A percentile compares a stretch with the other conserved stretches of the same genome.
phyloP scores from a whole-genome alignment of 2,113 vertebrate genomes.

The Lepus timidus region DNA sequence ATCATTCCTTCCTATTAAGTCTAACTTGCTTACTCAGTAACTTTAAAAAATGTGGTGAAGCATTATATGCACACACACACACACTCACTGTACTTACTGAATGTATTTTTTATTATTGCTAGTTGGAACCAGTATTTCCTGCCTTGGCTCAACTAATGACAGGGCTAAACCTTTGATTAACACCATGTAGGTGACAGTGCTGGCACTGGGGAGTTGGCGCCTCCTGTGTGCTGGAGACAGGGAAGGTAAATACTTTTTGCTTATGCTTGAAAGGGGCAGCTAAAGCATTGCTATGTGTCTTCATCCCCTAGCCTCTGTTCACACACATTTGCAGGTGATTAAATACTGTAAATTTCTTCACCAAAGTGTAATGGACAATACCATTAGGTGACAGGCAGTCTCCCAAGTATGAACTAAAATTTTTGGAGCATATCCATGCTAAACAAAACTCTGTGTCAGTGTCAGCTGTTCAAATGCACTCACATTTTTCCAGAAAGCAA shows the following conservation, averaged over 20 bases:
- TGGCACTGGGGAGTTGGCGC: not conserved
- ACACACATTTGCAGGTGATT: constrained; percentile 42
- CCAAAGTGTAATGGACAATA: constrained; percentile 8
- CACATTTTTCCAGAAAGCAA: constrained; percentile 74
- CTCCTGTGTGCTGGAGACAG: not conserved
- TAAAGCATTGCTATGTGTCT: not conserved
- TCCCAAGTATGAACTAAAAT: constrained; percentile 53
- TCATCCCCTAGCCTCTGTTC: not conserved
- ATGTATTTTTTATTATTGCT: not conserved
- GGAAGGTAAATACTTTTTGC: not conserved
- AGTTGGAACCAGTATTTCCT: not conserved
- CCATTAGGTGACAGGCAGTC: constrained; percentile 53
- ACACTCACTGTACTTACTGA: not conserved
- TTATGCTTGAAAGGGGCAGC: not conserved
- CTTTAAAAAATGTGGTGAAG: not conserved
- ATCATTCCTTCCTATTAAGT: not conserved
- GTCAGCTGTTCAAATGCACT: constrained; percentile 66
- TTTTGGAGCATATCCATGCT: constrained; percentile 69
- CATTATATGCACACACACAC: not conserved
- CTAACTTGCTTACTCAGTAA: not conserved
- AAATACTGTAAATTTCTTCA: constrained; percentile 60
- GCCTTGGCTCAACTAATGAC: not conserved
- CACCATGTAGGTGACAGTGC: not conserved
- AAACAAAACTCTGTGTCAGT: constrained; percentile 71
- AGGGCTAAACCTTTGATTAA: not conserved